phyloP scores from a whole-genome alignment of 2,113 vertebrate genomes.

The Equus quagga region DNA sequence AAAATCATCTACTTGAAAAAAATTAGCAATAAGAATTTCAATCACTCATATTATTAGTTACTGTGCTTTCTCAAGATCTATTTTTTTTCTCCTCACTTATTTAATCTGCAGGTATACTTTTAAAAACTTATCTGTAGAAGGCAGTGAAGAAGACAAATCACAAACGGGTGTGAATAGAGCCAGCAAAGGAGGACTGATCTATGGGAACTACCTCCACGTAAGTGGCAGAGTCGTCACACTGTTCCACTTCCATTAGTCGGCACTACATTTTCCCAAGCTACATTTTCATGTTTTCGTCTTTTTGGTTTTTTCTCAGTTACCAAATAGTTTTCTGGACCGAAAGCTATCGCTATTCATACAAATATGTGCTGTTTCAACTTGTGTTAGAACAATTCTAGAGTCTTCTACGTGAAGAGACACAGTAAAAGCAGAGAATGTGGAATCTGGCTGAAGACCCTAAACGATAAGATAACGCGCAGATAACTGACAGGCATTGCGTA shows the following conservation, averaged over 20 bases:
- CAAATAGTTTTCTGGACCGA: neutral
- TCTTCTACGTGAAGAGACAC: neutral
- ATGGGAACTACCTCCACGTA: constrained; percentile 96
- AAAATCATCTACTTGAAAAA: neutral
- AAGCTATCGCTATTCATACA: neutral
- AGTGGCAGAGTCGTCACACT: constrained; percentile 16
- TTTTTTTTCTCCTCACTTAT: constrained; percentile 33
- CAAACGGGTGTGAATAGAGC: constrained; percentile 94
- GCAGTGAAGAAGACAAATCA: constrained; percentile 88
- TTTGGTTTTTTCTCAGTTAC: neutral
- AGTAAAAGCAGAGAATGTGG: neutral
- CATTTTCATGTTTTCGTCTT: neutral
- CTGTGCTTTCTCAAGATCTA: neutral
- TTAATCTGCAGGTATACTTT: constrained; percentile 85
- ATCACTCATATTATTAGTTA: neutral
- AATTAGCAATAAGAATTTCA: neutral
- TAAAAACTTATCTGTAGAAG: constrained; percentile 86
- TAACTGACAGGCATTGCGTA: neutral
- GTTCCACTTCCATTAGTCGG: neutral
- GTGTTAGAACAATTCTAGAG: neutral
- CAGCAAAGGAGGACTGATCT: constrained; percentile 93
- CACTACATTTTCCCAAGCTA: neutral
- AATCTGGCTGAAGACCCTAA: neutral
- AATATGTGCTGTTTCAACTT: neutral
- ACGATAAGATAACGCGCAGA: neutral